A percentile compares a stretch with the other conserved stretches of the same genome.
Conservation (phyloP, 2,888 invertebrate species). For the Drosophila robusta region DNA sequence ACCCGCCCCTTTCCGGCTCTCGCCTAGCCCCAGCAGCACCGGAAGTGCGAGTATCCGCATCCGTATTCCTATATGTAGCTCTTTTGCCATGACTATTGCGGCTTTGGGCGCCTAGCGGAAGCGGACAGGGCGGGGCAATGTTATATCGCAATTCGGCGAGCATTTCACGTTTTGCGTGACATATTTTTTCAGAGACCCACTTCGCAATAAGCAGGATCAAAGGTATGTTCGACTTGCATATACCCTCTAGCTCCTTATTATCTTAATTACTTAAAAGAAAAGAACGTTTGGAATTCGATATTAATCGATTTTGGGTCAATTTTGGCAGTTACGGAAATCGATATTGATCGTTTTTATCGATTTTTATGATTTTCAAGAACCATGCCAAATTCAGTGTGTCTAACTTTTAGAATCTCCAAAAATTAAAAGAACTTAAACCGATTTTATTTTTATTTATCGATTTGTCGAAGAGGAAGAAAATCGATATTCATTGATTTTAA, state of each 20-base stretch:
- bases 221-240: not conserved
- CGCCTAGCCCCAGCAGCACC: conserved; percentile 8
- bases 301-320: not conserved
- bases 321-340: too few species aligned
- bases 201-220: not conserved
- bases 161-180: conserved; percentile 23
- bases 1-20: not conserved
- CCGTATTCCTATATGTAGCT: conserved; percentile 6
- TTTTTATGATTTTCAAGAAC: too few species aligned
- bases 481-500: too few species aligned
- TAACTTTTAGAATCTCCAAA: too few species aligned
- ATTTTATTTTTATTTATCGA: too few species aligned
- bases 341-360: too few species aligned
- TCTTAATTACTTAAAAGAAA: too few species aligned
- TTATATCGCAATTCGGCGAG: conserved; percentile 13
- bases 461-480: too few species aligned
- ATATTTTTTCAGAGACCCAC: not conserved
- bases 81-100: conserved; percentile 38
- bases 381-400: too few species aligned
- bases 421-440: too few species aligned
- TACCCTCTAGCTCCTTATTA: not conserved
- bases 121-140: not conserved
- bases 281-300: not conserved
- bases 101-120: not conserved
- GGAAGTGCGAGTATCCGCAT: conserved; percentile 46